phyloP scores from a whole-genome alignment of 2,113 vertebrate genomes.

The Phoenicopterus ruber region DNA sequence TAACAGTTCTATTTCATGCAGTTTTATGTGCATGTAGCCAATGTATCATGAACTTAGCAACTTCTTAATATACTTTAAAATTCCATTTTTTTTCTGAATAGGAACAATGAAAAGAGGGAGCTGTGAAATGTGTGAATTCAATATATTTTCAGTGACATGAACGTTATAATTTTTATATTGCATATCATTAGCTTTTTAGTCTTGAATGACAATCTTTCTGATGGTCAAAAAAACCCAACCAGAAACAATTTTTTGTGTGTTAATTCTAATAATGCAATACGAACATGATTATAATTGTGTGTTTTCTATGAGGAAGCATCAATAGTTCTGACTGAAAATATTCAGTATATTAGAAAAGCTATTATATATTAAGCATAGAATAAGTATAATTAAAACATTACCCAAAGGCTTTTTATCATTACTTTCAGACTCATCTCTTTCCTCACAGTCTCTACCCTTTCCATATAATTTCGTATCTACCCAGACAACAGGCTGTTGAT shows the following conservation, averaged over 20 bases:
- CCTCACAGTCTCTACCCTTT: background rate
- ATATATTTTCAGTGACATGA: background rate
- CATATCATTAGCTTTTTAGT: background rate
- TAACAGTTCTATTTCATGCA: background rate
- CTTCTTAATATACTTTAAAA: background rate
- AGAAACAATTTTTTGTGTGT: background rate
- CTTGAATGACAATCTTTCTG: background rate
- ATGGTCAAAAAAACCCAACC: background rate
- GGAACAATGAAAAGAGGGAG: background rate
- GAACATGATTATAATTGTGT: background rate
- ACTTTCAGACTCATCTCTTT: background rate
- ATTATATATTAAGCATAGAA: conserved; percentile 12
- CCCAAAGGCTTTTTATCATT: background rate
- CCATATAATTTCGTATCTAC: background rate
- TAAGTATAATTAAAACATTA: conserved; percentile 39
- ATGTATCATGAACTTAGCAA: background rate
- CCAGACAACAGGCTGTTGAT: background rate
- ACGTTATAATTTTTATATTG: background rate
- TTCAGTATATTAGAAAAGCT: background rate
- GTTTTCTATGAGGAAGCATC: background rate
- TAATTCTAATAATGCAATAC: background rate
- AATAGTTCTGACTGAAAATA: background rate
- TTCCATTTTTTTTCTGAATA: background rate
- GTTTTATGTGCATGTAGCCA: background rate
- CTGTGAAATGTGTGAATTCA: background rate